phyloP scores from a whole-genome alignment of 2,113 vertebrate genomes.

The Fregetta grallaria region DNA sequence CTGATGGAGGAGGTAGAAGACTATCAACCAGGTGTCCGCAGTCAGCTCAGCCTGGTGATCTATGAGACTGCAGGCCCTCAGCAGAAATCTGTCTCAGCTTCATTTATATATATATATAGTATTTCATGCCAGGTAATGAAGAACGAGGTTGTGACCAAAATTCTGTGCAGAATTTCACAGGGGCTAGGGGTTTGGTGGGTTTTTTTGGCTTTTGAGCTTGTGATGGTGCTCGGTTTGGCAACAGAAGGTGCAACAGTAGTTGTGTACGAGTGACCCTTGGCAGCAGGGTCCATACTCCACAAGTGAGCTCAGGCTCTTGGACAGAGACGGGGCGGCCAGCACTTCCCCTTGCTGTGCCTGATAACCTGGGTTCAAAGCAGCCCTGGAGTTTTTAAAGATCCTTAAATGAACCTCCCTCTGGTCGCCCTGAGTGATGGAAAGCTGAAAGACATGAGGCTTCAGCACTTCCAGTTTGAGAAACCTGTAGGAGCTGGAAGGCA shows the following conservation, averaged over 20 bases:
- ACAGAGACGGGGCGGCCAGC: rapidly evolving
- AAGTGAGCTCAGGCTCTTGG: not conserved
- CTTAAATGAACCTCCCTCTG: not conserved
- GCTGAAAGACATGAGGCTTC: not conserved
- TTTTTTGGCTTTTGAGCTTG: not conserved
- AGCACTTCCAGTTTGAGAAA: not conserved
- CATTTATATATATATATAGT: not conserved
- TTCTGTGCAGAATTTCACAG: not conserved
- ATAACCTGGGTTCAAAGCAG: not conserved
- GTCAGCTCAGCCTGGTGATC: not conserved
- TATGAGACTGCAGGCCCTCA: not conserved
- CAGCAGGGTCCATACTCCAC: not conserved
- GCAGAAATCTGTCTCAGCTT: not conserved
- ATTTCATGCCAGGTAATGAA: not conserved
- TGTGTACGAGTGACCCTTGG: not conserved
- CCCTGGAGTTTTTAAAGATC: not conserved
- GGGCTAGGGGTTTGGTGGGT: rapidly evolving
- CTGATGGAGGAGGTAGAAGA: not conserved
- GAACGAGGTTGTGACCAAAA: not conserved
- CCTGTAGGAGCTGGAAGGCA: not conserved
- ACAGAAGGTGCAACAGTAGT: not conserved
- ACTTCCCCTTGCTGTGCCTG: not conserved
- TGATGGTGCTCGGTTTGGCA: not conserved
- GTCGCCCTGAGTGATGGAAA: not conserved
- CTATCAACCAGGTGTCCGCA: not conserved